phyloP scores from a whole-genome alignment of 2,888 invertebrate genomes.

The Leptogaster cylindrica region DNA sequence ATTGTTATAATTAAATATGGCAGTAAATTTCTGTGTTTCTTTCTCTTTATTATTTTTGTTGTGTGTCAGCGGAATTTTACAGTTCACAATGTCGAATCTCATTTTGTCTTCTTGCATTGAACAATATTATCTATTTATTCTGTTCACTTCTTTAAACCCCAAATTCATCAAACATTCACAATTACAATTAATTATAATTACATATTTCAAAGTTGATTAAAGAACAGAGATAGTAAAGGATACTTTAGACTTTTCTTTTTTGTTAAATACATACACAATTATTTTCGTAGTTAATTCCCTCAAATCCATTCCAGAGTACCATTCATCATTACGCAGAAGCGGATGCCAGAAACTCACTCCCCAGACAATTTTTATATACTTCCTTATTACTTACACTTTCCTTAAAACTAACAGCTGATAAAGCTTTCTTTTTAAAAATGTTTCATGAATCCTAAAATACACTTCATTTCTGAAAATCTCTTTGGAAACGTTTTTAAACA shows the following conservation, averaged over 20 bases:
- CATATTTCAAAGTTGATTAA: constrained; percentile 4
- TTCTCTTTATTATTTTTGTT: too few relatives aligned
- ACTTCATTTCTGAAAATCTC: constrained; percentile 20
- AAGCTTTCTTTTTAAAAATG: constrained; percentile 6
- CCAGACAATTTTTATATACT: too few relatives aligned
- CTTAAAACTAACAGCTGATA: too few relatives aligned
- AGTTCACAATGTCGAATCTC: constrained; percentile 9
- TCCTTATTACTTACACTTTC: too few relatives aligned
- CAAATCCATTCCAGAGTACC: constrained; percentile 10
- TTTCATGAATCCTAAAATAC: constrained; percentile 5
- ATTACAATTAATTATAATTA: constrained; percentile 17
- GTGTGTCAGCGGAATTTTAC: constrained; percentile 1
- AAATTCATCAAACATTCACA: constrained; percentile 22
- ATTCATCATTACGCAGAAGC: neutral
- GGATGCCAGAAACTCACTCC: constrained; percentile 12
- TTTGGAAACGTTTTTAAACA: neutral
- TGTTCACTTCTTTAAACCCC: neutral
- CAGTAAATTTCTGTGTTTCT: constrained; percentile 28
- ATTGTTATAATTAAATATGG: constrained; percentile 39
- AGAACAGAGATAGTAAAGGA: constrained; percentile 25
- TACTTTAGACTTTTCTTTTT: neutral
- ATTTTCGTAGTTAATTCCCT: constrained; percentile 11
- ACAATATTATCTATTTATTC: neutral
- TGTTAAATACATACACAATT: too few relatives aligned
- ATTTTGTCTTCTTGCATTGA: neutral